Base-by-base conservation (phyloP, 1,140 invertebrate genomes). In the Fopius arisanus region DNA sequence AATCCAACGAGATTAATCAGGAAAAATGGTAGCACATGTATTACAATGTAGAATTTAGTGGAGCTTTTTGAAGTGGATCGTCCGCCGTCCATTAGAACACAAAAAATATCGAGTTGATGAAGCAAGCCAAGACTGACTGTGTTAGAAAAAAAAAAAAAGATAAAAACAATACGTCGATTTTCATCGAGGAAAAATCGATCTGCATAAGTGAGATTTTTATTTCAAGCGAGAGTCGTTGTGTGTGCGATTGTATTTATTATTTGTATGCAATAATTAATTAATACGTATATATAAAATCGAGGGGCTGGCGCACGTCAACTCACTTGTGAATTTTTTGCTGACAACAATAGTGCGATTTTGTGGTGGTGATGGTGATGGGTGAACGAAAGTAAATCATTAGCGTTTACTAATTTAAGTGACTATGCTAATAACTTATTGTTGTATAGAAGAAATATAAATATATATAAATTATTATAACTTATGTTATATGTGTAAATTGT, bases 401-500 rank as follows among this genome's bases (percentile, higher is more conserved):
- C 19, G 51, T 37, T 33, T 59, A 28, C 26, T 37, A 70, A 51
- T 33, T 37, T 71, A 59, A 54, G 43, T 37, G 33, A 28, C 14
- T 59, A 59, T 79, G 74, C 67, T 78, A 70, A 78, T 77, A 75
- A 59, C 68, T 75, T 80, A 81, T 79, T 81, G 75, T 81, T 82
- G 75, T 80, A 83, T 81, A 84, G 74, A 79, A 79, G 7, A 40
- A 83, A 63, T 43, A 79, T 78, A 72, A 81, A 83, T 81, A 82
- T 83, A 82, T 37, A 54, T 59, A 59, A 40, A 54, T 40, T 9
- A 63, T 83, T 83, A 82, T 81, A 78, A 78, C 83, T 86, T 86
- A 79, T 79, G 83, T 86, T 86, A 84, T 77, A 76, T 75, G 79
- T 86, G 81, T 84, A 83, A 76, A 85, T 86, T 85, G 81, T 86